Conservation (phyloP, 2,797 vertebrate species). For the Lacerta bilineata region DNA sequence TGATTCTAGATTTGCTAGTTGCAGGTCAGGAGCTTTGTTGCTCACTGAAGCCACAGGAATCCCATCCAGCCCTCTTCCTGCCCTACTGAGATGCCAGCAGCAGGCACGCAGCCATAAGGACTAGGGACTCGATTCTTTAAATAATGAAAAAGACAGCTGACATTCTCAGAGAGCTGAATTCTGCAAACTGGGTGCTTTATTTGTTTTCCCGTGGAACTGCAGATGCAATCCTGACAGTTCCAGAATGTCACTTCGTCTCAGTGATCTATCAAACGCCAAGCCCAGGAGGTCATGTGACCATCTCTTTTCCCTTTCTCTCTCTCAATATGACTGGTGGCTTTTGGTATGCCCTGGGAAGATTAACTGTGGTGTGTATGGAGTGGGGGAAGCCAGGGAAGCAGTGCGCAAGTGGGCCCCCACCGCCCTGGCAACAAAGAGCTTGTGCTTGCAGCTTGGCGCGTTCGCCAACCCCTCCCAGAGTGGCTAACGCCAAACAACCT, state of each 20-base stretch:
- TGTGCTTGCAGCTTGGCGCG: no score
- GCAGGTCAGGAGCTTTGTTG: neutral
- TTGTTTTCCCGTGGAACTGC: neutral
- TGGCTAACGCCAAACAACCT: fast-evolving
- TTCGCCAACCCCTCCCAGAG: no score
- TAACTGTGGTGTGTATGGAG: neutral
- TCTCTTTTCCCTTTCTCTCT: neutral
- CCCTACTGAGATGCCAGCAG: neutral
- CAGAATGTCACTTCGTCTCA: neutral
- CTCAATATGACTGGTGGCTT: neutral
- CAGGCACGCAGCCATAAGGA: neutral
- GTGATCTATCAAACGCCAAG: neutral
- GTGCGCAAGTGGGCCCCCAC: fast-evolving
- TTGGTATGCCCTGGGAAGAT: neutral
- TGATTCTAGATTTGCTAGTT: neutral
- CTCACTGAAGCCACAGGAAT: neutral
- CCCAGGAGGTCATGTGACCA: neutral
- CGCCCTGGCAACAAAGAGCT: neutral
- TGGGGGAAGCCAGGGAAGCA: neutral
- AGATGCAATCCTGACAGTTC: neutral
- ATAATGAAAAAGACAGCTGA: no score
- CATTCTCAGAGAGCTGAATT: neutral
- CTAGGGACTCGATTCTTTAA: no score
- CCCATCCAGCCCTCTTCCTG: neutral
- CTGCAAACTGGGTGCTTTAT: neutral